A percentile compares a stretch with the other conserved stretches of the same genome.
Conservation (phyloP, 2,113 vertebrate genomes). For the pig (Sus scrofa) region DNA sequence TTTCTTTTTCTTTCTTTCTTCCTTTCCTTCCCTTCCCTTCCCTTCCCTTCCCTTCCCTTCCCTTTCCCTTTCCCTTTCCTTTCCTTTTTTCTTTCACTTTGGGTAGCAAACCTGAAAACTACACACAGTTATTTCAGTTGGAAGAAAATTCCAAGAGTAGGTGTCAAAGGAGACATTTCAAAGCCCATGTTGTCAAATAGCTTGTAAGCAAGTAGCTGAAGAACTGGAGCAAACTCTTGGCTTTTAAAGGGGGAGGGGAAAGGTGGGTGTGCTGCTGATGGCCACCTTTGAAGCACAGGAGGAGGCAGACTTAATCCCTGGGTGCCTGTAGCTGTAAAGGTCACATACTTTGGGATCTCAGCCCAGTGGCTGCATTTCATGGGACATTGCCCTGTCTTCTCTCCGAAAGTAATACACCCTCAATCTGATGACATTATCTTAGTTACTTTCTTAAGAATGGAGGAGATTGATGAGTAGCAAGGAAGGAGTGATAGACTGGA, state of each 20-base stretch:
- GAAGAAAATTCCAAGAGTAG: constrained; percentile 41
- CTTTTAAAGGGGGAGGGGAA: neutral
- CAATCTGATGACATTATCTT: neutral
- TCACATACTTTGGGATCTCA: constrained; percentile 64
- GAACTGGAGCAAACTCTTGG: neutral
- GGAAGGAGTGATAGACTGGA: neutral
- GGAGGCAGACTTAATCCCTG: constrained; percentile 37
- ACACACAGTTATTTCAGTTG: neutral
- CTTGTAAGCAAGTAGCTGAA: constrained; percentile 11
- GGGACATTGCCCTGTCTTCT: constrained; percentile 39
- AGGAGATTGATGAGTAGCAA: neutral
- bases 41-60: neutral
- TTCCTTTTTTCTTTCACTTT: neutral
- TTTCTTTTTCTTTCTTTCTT: too few relatives aligned
- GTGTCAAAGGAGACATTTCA: constrained; percentile 29
- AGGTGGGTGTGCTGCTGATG: neutral
- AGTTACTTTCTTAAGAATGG: constrained; percentile 34
- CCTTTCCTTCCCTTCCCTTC: neutral
- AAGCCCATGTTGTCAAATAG: constrained; percentile 22
- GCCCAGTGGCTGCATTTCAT: constrained; percentile 49
- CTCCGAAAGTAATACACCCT: constrained; percentile 25
- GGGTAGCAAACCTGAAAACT: neutral
- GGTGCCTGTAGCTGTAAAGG: constrained; percentile 46
- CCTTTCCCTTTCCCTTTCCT: too few relatives aligned
- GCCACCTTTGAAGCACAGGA: neutral